These are phyloP conservation scores for Heliconius charithonia DNA, from an alignment of 2,888 invertebrate species.

Conservation along the genomic window DNA sequence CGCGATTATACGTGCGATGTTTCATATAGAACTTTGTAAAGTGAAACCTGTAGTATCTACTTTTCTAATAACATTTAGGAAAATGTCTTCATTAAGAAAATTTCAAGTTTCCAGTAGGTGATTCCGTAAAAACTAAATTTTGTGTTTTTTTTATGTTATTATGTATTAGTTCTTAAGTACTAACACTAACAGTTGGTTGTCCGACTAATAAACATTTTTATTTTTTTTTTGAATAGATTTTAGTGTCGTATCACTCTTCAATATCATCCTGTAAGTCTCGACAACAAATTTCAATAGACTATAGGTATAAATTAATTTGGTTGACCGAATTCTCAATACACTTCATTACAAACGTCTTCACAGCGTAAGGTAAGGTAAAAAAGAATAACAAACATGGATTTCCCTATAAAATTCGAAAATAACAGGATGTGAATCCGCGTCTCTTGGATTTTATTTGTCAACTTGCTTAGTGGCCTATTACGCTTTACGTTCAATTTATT, in stretches of 20 bases:
- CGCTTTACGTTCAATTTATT: not conserved
- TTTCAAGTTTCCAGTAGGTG: not conserved
- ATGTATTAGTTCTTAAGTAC: too few relatives aligned
- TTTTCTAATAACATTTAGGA: conserved; percentile 20
- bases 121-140: not conserved
- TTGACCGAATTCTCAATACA: not conserved
- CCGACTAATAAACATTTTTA: too few relatives aligned
- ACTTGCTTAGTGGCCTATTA: conserved; percentile 2
- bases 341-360: not conserved
- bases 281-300: not conserved
- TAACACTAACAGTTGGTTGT: too few relatives aligned
- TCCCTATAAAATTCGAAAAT: not conserved
- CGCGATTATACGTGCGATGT: conserved; percentile 54
- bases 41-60: conserved; percentile 30
- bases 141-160: too few relatives aligned
- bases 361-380: not conserved
- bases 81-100: conserved; percentile 8
- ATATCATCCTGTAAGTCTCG: not conserved
- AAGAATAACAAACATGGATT: not conserved
- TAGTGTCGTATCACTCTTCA: too few relatives aligned
- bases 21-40: conserved; percentile 43
- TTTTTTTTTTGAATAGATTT: not conserved
- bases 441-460: not conserved
- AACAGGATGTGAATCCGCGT: not conserved
- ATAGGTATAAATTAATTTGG: not conserved